A percentile compares a stretch with the other conserved stretches of the same genome.
Conservation (phyloP, 2,888 invertebrate genomes). For the Agrenia bidenticulata region DNA sequence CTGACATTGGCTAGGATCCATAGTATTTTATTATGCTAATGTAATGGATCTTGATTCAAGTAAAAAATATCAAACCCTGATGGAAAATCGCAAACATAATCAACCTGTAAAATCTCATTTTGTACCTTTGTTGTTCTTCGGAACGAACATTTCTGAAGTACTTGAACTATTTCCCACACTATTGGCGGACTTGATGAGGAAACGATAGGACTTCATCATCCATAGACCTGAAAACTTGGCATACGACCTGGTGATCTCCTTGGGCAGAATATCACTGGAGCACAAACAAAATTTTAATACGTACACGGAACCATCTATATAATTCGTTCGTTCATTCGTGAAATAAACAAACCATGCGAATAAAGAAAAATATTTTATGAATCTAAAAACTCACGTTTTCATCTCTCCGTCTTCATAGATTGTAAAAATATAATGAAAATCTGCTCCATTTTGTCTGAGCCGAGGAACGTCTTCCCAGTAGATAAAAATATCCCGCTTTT, state of each 20-base stretch:
- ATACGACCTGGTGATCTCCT: constrained; percentile 58
- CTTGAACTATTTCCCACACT: constrained; percentile 62
- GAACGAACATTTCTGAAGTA: constrained; percentile 66
- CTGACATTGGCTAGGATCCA: too few species aligned
- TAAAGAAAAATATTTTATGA: not conserved
- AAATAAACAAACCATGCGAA: not conserved
- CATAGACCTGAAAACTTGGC: constrained; percentile 63
- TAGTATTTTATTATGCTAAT: too few species aligned
- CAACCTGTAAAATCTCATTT: too few species aligned
- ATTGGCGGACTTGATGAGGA: constrained; percentile 67
- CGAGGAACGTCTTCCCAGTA: constrained; percentile 77
- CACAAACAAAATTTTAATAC: too few species aligned
- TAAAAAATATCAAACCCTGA: too few species aligned
- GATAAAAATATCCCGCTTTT: constrained; percentile 65
- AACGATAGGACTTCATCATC: constrained; percentile 57
- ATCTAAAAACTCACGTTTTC: constrained; percentile 53
- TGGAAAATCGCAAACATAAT: too few species aligned
- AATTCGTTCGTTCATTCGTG: too few species aligned
- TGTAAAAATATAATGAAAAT: constrained; percentile 68
- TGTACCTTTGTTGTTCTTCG: constrained; percentile 61
- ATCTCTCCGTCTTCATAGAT: constrained; percentile 56
- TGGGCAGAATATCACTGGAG: constrained; percentile 30
- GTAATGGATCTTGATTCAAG: too few species aligned
- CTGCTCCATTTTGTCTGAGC: constrained; percentile 70
- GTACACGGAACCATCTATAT: too few species aligned